A percentile compares a stretch with the other conserved stretches of the same genome.
Evolutionary conservation across 2,888 invertebrate species (phyloP).

Genomic region (Metacarcinus magister): DNA sequence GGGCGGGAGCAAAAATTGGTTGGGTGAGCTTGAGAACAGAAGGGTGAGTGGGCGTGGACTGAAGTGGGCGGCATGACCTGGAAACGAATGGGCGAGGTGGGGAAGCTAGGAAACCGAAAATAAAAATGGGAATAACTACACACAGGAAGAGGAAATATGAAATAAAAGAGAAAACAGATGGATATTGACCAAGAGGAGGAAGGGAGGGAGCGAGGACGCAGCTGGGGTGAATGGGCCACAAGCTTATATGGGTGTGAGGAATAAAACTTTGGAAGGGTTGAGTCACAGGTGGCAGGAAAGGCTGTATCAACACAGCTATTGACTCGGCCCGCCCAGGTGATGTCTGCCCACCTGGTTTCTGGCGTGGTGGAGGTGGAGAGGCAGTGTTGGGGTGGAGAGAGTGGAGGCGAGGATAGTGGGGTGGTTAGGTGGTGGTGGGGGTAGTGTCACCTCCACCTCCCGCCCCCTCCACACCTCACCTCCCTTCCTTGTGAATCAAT

Average conservation of each 20-base stretch:
- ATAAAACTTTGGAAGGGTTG: conserved; percentile 23
- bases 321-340: conserved; percentile 40
- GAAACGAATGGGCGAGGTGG: conserved; percentile 43
- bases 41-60: background rate
- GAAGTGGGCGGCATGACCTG: conserved; percentile 41
- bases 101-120: background rate
- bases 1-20: conserved; percentile 45
- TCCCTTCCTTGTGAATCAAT: background rate
- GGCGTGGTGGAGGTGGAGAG: background rate
- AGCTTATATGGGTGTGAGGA: conserved; percentile 1
- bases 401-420: background rate
- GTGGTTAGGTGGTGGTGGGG: background rate
- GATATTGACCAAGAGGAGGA: background rate
- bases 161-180: background rate
- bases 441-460: background rate
- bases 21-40: conserved; percentile 44
- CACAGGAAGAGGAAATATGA: conserved; percentile 35
- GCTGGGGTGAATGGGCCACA: background rate
- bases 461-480: background rate
- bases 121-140: background rate
- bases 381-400: background rate
- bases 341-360: conserved; percentile 38
- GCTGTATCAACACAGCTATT: conserved; percentile 31
- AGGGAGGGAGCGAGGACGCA: background rate
- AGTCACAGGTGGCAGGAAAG: conserved; percentile 38